Base-by-base conservation (phyloP, 1,140 invertebrate species). In the Drosophila ironensis region DNA sequence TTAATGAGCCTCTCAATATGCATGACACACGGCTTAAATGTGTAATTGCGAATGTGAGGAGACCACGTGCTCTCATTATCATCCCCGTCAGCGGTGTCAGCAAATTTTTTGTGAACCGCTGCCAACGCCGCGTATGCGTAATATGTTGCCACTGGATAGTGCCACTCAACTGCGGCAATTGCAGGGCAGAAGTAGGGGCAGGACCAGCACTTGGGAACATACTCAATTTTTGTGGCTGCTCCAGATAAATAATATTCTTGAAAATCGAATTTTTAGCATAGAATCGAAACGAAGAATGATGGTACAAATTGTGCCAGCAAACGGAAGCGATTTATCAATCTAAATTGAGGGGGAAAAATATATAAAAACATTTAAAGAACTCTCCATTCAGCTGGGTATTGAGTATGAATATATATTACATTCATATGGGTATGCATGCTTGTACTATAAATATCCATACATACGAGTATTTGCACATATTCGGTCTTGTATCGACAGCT, bases 1-100 rank as follows among this genome's bases (percentile, higher is more conserved):
- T 84, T 86, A 84, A 84, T 84, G 80, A 84, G 80, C 74, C 80
- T 72, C 74, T 84, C 70, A 86, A 84, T 84, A 86, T 84, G 80
- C 80, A 84, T 67, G 74, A 86, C 80, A 84, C 80, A 84, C 33
- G 70, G 73, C 73, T 77, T 82, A 73, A 82, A 84, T 82, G 78
- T 82, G 78, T 77, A 82, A 82, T 82, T 82, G 75, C 64, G 44
- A 56, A 45, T 40, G 57, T 8, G 33, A 28, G 12, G n/a, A 37
- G 20, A 40, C 57, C 68, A 82, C 77, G 80, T 84, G 69, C 73
- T 52, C 54, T 41, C 51, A 72, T 69, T 56, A 64, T 20, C 40
- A 72, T 20, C 19, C 12, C 46, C 17, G 30, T 33, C 30, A 51
- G 11, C 38, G 57, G 30, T 72, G 53, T 42, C 61, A 56, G 53